Evolutionary conservation across 2,113 vertebrate genomes (phyloP).

Genomic region (Solea solea): DNA sequence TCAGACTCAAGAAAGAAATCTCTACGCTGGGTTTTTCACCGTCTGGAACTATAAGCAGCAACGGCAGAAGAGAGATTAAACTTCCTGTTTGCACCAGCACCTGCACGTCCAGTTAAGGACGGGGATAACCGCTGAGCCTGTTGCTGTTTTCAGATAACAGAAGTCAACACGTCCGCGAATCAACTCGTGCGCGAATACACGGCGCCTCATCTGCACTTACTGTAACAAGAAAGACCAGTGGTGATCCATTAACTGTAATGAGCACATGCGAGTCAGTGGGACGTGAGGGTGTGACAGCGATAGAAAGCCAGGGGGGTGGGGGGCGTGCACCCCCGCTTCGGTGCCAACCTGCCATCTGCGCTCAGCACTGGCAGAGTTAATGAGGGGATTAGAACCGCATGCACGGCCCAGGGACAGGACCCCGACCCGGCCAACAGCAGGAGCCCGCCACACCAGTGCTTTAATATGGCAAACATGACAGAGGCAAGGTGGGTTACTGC

Average conservation of each 20-base stretch:
- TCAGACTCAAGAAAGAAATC: too few species aligned
- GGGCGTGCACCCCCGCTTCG: conserved; percentile 39
- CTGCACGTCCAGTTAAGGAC: too few species aligned
- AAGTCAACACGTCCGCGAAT: conserved; percentile 30
- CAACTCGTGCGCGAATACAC: conserved; percentile 8
- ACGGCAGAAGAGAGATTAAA: too few species aligned
- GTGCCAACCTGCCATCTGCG: conserved; percentile 81
- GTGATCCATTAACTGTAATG: conserved; percentile 60
- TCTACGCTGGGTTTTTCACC: too few species aligned
- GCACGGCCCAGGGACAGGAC: conserved; percentile 65
- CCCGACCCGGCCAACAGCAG: conserved; percentile 60
- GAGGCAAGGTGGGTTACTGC: conserved; percentile 57
- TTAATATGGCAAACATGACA: conserved; percentile 76
- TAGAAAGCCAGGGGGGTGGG: conserved; percentile 27
- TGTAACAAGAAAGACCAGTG: conserved; percentile 30
- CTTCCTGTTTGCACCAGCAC: too few species aligned
- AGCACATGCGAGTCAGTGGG: conserved; percentile 35
- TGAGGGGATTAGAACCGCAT: conserved; percentile 77
- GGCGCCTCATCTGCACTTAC: neutral
- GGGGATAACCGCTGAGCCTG: too few species aligned
- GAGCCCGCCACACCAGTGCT: conserved; percentile 47
- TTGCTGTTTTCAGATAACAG: conserved; percentile 10
- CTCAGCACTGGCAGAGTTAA: conserved; percentile 67
- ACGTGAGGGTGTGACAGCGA: conserved; percentile 49
- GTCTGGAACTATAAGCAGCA: too few species aligned